Percentiles rank a stretch among this genome's conserved stretches.
Conservation (phyloP, 2,797 vertebrate genomes). For the Echiichthys vipera region DNA sequence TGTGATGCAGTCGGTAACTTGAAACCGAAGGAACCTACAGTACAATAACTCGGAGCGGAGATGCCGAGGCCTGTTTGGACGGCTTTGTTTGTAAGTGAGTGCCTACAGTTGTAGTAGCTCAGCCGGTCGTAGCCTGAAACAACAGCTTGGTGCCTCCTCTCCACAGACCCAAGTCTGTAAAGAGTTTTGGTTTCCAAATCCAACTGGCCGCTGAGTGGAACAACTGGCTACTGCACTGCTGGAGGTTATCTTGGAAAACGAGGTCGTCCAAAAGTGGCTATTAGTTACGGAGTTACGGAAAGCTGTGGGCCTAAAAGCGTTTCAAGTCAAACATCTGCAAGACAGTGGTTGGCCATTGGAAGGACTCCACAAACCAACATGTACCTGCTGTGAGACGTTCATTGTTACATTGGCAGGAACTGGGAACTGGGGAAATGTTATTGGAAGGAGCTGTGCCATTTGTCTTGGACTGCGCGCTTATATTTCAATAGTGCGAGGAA, state of each 20-base stretch:
- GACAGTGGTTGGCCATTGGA: neutral
- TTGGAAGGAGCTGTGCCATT: neutral
- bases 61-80: neutral
- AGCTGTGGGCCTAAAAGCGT: neutral
- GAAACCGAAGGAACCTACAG: neutral
- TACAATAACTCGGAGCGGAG: neutral
- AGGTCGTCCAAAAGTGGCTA: neutral
- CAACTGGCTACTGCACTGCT: constrained; percentile 26
- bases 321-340: constrained; percentile 9
- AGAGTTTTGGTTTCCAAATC: constrained; percentile 22
- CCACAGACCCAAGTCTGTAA: no score
- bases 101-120: neutral
- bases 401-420: neutral
- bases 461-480: neutral
- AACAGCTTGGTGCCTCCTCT: neutral
- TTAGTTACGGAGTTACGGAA: neutral
- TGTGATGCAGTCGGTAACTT: no score
- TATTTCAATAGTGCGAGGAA: neutral
- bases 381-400: constrained; percentile 12
- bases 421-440: neutral
- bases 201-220: constrained; percentile 29
- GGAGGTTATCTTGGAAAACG: constrained; percentile 9
- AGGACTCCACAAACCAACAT: neutral
- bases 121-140: neutral
- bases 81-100: neutral